Conservation (phyloP, 2,797 vertebrate species). For the Vireo griseus region DNA sequence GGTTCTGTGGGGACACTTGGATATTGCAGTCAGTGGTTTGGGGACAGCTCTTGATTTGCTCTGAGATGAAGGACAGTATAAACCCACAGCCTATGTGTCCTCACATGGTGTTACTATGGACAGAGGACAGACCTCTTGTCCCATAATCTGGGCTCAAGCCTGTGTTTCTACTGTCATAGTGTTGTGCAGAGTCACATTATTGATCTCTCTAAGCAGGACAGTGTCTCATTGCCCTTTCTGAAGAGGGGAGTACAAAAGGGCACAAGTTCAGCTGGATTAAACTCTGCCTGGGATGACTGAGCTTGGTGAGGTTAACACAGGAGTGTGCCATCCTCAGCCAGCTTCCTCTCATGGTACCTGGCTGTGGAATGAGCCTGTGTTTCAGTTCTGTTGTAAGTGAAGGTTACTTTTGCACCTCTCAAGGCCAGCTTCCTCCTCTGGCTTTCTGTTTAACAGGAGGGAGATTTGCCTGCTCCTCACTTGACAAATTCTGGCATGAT, state of each 20-base stretch:
- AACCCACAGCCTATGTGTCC: fast-evolving
- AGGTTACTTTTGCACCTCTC: neutral
- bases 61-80: neutral
- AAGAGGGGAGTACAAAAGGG: neutral
- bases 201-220: neutral
- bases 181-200: neutral
- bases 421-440: neutral
- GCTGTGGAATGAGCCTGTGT: neutral
- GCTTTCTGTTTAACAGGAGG: neutral
- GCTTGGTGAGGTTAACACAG: neutral
- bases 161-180: neutral
- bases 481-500: neutral
- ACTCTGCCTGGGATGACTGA: neutral
- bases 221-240: neutral
- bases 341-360: neutral
- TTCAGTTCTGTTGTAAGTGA: neutral
- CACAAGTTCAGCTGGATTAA: neutral
- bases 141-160: fast-evolving
- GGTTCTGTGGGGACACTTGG: neutral
- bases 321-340: neutral
- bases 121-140: neutral
- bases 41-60: neutral
- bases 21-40: neutral
- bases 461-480: neutral
- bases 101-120: fast-evolving